Base-by-base conservation (phyloP, 1,140 invertebrate species). In the Apolygus lucorum region DNA sequence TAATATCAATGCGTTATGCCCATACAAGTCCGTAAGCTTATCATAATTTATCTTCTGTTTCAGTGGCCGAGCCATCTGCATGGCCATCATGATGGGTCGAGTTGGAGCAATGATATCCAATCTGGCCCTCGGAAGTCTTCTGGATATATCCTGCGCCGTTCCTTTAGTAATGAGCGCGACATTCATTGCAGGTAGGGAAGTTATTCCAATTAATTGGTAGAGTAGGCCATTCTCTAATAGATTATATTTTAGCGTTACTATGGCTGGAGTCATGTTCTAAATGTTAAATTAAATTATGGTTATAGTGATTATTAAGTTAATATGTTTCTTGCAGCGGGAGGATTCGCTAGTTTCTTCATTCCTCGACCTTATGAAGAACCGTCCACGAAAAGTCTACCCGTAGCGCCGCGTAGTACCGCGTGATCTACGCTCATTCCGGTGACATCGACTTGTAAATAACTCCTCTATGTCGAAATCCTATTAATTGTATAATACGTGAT, bases 71-170 rank as follows among this genome's bases (percentile, higher is more conserved):
- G 81, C 82, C 1, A 78, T 84, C 21, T 84, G 81, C 69, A 74
- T 83, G 54, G 78, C 79, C 25, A 80, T 82, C 22, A 80, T 78
- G 64, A 76, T 79, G n/a, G 84, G 84, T 13, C 78, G 83, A 74
- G 64, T 82, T 22, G 83, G 83, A 17, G 83, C 82, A 0, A 81
- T 84, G 64, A 74, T 77, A 1, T 84, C 83, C 70, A 85, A 84
- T 74, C 67, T 84, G 21, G 75, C 80, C 0, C 83, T 85, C 73
- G 83, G 82, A 28, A 74, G 81, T 66, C 77, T 84, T 21, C 77
- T 84, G 68, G 83, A 84, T 65, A 75, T 79, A 1, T 79, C 78
- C 63, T 83, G 80, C 68, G 78, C 80, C 72, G 76, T 84, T 4
- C 82, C 83, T 0, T 80, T 85, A 67, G 22, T 59, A 14, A 81